Evolutionary conservation across 2,888 invertebrate genomes (phyloP).

Genomic region (Elysia crispata): DNA sequence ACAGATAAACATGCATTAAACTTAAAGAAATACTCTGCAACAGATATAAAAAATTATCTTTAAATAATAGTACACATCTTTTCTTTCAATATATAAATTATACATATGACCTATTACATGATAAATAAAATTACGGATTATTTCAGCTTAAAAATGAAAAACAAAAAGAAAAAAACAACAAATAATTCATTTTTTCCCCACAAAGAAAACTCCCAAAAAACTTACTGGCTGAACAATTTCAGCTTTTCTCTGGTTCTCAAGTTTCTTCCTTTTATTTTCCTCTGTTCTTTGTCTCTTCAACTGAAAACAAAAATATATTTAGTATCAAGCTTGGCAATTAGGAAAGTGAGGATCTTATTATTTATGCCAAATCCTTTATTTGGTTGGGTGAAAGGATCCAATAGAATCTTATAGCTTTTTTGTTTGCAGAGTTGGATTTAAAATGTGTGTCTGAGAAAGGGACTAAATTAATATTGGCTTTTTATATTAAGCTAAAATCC

Average conservation of each 20-base stretch:
- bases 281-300: conserved; percentile 54
- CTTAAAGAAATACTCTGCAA: too few relatives aligned
- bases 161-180: background rate
- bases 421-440: too few relatives aligned
- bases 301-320: conserved; percentile 36
- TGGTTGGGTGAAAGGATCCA: too few relatives aligned
- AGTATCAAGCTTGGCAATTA: too few relatives aligned
- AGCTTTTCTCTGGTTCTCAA: conserved; percentile 72
- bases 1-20: too few relatives aligned
- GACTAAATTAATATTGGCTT: too few relatives aligned
- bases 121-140: background rate
- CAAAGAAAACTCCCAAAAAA: conserved; percentile 25
- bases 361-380: too few relatives aligned
- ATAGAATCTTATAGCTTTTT: too few relatives aligned
- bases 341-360: too few relatives aligned
- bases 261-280: conserved; percentile 67
- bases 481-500: too few relatives aligned
- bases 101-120: background rate
- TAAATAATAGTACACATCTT: background rate
- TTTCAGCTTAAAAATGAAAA: background rate
- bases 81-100: background rate
- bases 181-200: background rate
- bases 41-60: background rate
- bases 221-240: conserved; percentile 75
- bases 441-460: too few relatives aligned